Base-by-base conservation (phyloP, 2,888 invertebrate genomes). In the Nebria salina region DNA sequence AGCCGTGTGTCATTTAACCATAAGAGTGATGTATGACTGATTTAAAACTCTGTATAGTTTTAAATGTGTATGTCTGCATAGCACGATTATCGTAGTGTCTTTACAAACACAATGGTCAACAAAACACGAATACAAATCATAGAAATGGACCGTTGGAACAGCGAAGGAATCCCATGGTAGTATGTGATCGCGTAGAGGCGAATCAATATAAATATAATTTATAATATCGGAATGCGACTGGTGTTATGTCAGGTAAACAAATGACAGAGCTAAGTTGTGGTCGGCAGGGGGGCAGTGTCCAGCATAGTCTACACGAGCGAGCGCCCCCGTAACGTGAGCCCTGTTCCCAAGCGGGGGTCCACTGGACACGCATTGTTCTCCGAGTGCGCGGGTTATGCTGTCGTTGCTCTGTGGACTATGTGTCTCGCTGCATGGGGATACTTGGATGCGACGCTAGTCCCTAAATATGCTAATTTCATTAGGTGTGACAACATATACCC, bases 141-240 rank as follows among this genome's bases (percentile, higher is more conserved):
- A 70, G 25, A 79, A 79, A 66, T 78, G 42, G 73, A 13, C n/a
- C 25, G 72, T 65, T 73, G 54, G 73, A 26, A 68, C 41, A 73
- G 65, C 73, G 15, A 73, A 66, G 77, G 77, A 73, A 73, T 73
- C 72, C 65, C 34, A 41, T 34, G 42, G 43, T 20, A 42, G 20
- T 20, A 20, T 20, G 20, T 20, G 20, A 20, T 54, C 76, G 66
- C 15, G 66, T 66, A 15, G 13, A 70, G 70, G 70, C 76, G 85
- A 85, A 87, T 87, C 87, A 87, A 87, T 87, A 86, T 84, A 85
- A 84, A 82, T 85, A 87, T 87, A 87, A 87, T 87, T 87, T 87
- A 87, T 87, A 84, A 86, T 87, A 86, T 87, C 86, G 86, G 86
- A 86, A 86, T 87, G 85, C 86, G 85, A 84, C 85, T 83, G 78